A percentile compares a stretch with the other conserved stretches of the same genome.
Evolutionary conservation across 2,888 invertebrate species (phyloP).

Genomic region (Patella ulyssiponensis): DNA sequence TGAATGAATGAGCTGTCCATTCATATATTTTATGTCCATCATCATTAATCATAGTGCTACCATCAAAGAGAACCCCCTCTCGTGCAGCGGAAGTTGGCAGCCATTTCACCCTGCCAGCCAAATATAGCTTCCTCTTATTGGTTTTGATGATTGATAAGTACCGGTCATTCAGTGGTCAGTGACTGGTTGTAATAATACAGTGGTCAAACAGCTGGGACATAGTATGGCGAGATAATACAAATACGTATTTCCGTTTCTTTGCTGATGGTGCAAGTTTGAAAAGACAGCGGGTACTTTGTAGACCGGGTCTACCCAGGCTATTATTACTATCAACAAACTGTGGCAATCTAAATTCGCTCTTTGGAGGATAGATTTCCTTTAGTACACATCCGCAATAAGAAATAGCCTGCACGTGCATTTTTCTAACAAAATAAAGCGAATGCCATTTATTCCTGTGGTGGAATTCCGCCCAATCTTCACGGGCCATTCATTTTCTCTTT

Average conservation of each 20-base stretch:
- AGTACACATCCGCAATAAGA: conserved; percentile 1
- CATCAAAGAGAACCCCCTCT: too few species aligned
- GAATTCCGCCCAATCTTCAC: too few species aligned
- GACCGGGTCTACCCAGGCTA: not conserved
- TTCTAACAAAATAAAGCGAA: not conserved
- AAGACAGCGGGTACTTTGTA: not conserved
- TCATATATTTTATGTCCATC: too few species aligned
- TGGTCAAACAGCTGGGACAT: not conserved
- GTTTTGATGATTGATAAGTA: not conserved
- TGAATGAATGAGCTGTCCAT: too few species aligned
- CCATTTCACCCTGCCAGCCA: too few species aligned
- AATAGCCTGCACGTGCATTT: not conserved
- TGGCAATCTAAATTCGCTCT: not conserved
- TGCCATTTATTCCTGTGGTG: too few species aligned
- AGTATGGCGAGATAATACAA: not conserved
- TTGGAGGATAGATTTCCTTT: not conserved
- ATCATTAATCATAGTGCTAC: too few species aligned
- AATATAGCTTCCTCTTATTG: too few species aligned
- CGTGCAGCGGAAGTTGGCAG: too few species aligned
- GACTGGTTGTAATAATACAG: not conserved
- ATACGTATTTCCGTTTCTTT: not conserved
- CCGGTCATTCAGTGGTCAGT: not conserved
- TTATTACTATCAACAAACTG: not conserved
- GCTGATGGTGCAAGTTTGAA: not conserved
- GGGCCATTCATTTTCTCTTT: too few species aligned